A percentile compares a stretch with the other conserved stretches of the same genome.
Conservation (phyloP, 2,888 invertebrate species). For the Chalcosyrphus nemorum region DNA sequence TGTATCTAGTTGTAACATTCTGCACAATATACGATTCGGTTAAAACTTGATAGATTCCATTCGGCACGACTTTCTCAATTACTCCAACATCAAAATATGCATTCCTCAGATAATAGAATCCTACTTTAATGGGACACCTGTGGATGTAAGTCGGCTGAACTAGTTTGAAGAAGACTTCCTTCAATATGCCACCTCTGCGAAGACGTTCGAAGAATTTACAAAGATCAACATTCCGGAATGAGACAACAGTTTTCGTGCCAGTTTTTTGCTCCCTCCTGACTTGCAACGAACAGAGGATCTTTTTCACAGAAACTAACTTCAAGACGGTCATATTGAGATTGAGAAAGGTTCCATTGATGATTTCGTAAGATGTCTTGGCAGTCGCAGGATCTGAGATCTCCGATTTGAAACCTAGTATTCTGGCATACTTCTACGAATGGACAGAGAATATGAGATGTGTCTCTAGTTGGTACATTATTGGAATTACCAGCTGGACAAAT, state of each 20-base stretch:
- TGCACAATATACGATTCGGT: neutral
- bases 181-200: neutral
- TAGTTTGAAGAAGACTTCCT: neutral
- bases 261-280: neutral
- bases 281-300: neutral
- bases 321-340: neutral
- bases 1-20: neutral
- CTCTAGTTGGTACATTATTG: neutral
- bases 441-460: neutral
- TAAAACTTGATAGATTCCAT: neutral
- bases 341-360: neutral
- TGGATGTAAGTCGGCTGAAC: neutral
- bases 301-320: neutral
- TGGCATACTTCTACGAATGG: neutral
- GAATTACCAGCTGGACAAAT: neutral
- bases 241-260: neutral
- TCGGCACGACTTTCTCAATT: neutral
- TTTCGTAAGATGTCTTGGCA: neutral
- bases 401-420: neutral
- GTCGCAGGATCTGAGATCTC: neutral
- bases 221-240: neutral
- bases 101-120: slow-evolving; percentile 2
- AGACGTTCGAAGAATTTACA: neutral
- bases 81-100: neutral
- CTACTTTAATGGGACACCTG: neutral